Evolutionary conservation across 1,140 invertebrate species (phyloP), one percentile per base, ranked within the genome.

Genomic region (Bicyclus anynana): DNA sequence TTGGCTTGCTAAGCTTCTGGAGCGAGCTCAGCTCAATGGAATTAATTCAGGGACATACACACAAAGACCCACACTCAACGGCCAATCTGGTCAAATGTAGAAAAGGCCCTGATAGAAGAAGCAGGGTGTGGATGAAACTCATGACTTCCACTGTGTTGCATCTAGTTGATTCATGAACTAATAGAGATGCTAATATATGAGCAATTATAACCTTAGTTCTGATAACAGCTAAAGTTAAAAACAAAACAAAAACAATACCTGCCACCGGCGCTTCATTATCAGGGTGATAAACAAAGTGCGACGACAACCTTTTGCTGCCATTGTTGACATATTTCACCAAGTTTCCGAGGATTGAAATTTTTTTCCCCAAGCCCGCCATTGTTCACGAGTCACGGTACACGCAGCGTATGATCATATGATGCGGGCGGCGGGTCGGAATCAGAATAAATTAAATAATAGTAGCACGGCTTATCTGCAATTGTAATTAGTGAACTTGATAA

Each of bases 241-340:
- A n/a, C n/a, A 23, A 23, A 37, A 12, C 20, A 59, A 14, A 37
- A 55, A 37, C 64, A 67, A 70, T 71, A 87, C 84, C 84, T 62
- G 80, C 69, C n/a, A 83, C 62, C 4, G 80, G 78, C 65, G 68
- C 77, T 49, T 72, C 74, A 63, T 77, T 74, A 49, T 87, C 84
- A n/a, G 84, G 84, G 58, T 69, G 76, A 58, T 85, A 87, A 61
- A 59, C 79, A 62, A 87, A 87, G 63, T 87, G 84, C 5, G 84
- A 87, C 26, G 82, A 82, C 17, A 83, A 47, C 53, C 84, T 79
- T 69, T 84, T 84, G 5, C 72, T 53, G 23, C 49, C 57, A 53
- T 74, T 77, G 63, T 71, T 74, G 1, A 79, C 76, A 77, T 74
- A 64, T 74, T 82, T 77, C 26, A 74, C 17, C 38, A 84, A 44